These are phyloP conservation scores for Drosophila sproati DNA, from an alignment of 1,140 invertebrate species.

Conservation along the genomic window DNA sequence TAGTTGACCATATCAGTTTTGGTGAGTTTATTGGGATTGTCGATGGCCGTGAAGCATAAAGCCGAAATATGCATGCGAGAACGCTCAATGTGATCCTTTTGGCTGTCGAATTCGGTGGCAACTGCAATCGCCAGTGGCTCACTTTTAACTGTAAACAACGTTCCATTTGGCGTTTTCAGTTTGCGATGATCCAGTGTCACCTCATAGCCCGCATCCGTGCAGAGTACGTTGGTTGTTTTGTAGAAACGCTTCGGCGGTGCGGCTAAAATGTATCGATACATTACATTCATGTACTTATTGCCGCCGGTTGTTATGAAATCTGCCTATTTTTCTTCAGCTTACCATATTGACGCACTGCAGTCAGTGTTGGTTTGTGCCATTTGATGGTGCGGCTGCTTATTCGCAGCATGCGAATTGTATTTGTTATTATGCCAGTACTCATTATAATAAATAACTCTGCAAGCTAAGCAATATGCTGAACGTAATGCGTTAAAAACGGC, in stretches of 20 bases:
- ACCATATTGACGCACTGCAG: conserved; percentile 58
- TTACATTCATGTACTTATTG: neutral
- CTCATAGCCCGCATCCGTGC: conserved; percentile 88
- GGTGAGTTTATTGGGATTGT: conserved; percentile 94
- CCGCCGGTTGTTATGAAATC: conserved; percentile 69
- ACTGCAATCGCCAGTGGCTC: conserved; percentile 96
- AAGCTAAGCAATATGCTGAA: neutral
- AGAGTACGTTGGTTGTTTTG: conserved; percentile 88
- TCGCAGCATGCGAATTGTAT: conserved; percentile 39
- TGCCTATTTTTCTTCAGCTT: neutral
- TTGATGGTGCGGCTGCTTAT: conserved; percentile 6
- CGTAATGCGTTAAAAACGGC: neutral
- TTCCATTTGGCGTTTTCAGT: conserved; percentile 94
- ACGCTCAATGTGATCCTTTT: conserved; percentile 91
- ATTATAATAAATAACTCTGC: conserved; percentile 28
- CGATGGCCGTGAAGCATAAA: conserved; percentile 94
- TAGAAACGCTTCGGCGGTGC: conserved; percentile 89
- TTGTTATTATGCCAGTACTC: conserved; percentile 35
- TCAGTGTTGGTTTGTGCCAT: neutral
- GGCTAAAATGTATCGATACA: conserved; percentile 52
- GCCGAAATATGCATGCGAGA: conserved; percentile 96
- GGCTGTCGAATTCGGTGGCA: conserved; percentile 96
- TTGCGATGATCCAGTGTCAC: conserved; percentile 93
- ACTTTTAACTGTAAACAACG: conserved; percentile 91
- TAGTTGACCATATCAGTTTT: conserved; percentile 91